These are phyloP conservation scores for Sinocyclocheilus rhinocerous DNA, from an alignment of 2,113 vertebrate species.

Conservation along the genomic window DNA sequence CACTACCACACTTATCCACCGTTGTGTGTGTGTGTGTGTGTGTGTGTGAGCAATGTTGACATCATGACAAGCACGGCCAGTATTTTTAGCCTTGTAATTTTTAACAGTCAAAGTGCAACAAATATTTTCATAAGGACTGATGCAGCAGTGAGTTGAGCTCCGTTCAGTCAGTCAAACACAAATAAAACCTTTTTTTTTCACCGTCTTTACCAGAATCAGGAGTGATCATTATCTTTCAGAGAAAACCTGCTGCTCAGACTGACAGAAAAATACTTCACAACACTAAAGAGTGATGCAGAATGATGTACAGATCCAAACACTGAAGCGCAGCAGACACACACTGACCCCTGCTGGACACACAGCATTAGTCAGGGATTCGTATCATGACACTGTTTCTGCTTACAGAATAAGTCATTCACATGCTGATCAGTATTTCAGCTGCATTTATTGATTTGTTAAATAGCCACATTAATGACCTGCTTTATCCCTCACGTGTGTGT, in stretches of 20 bases:
- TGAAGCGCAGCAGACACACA: not conserved
- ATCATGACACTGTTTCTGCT: not conserved
- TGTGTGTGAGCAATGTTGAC: not conserved
- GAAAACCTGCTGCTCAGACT: not conserved
- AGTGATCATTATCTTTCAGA: not conserved
- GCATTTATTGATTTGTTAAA: not conserved
- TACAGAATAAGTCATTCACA: not conserved
- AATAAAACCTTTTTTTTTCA: conserved; percentile 9
- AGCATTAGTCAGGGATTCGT: too few relatives aligned
- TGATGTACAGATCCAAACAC: not conserved
- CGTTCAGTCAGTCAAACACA: not conserved
- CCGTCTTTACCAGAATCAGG: not conserved
- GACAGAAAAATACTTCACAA: not conserved
- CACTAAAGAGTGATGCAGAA: not conserved
- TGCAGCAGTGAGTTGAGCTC: not conserved
- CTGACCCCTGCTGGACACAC: conserved; percentile 36
- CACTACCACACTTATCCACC: not conserved
- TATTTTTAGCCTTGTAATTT: conserved; percentile 29
- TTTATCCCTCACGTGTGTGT: not conserved
- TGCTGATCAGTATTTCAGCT: not conserved
- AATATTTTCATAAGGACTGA: conserved; percentile 7
- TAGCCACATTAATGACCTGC: not conserved
- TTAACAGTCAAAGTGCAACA: conserved; percentile 6
- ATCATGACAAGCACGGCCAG: conserved; percentile 8
- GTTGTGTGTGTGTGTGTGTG: not conserved